Percentiles rank a stretch among this genome's conserved stretches.
These are phyloP conservation scores for Trematomus bernacchii DNA, from an alignment of 2,797 vertebrate species.

Conservation along the genomic window DNA sequence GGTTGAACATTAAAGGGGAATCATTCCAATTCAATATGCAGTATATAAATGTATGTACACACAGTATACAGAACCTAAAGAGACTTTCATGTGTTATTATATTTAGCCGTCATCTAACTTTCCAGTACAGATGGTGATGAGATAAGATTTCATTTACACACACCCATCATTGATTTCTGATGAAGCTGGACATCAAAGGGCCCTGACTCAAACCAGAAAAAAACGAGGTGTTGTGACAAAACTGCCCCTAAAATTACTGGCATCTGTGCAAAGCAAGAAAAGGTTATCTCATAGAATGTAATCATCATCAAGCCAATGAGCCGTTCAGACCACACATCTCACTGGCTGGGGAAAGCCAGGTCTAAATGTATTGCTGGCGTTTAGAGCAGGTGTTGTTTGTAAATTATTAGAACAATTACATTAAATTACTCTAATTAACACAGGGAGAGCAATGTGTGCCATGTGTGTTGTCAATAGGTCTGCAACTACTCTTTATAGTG, in stretches of 20 bases:
- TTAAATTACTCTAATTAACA: conserved; percentile 18
- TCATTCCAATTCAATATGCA: conserved; percentile 2
- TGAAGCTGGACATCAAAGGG: conserved; percentile 2
- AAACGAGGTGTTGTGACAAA: conserved; percentile 33
- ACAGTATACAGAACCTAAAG: neutral
- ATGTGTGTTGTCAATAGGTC: neutral
- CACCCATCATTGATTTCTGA: conserved; percentile 9
- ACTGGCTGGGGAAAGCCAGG: conserved; percentile 11
- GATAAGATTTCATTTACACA: conserved; percentile 17
- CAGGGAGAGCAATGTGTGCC: neutral
- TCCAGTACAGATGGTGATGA: conserved; percentile 5
- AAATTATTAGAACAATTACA: conserved; percentile 31
- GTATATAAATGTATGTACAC: conserved; percentile 2
- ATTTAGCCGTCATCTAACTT: conserved; percentile 21
- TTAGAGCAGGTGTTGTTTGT: conserved; percentile 68
- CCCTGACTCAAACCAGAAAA: conserved; percentile 27
- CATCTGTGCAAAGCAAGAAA: conserved; percentile 67
- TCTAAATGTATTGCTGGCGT: conserved; percentile 18
- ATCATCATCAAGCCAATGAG: conserved; percentile 72
- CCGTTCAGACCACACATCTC: conserved; percentile 32
- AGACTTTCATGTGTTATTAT: neutral
- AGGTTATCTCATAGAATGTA: conserved; percentile 57
- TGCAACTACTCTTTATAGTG: neutral
- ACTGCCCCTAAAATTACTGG: conserved; percentile 54
- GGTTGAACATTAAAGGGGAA: conserved; percentile 6